Evolutionary conservation across 2,797 vertebrate genomes (phyloP).

Genomic region (Pipistrellus nathusii): DNA sequence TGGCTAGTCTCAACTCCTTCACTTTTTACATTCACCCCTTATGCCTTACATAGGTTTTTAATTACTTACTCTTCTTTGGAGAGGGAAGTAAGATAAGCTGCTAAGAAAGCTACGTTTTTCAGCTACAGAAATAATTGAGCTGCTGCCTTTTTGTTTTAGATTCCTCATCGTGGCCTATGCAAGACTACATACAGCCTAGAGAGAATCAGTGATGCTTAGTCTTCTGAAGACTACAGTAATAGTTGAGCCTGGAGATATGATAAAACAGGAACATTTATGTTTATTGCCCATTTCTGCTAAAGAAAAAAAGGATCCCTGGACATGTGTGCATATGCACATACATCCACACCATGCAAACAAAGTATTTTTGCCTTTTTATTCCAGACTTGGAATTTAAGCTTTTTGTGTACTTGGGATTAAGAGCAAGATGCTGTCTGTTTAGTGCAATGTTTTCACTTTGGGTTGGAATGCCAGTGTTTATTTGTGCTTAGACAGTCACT

Average conservation of each 20-base stretch:
- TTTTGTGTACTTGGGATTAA: conserved; percentile 2
- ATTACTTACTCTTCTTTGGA: conserved; percentile 41
- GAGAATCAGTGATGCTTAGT: not conserved
- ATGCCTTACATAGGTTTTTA: conserved; percentile 57
- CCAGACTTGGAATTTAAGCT: conserved; percentile 42
- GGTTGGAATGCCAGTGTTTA: not conserved
- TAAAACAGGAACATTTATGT: conserved; percentile 12
- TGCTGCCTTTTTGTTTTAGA: not conserved
- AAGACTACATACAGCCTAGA: not conserved
- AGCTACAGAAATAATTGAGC: conserved; percentile 30
- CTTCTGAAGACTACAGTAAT: conserved; percentile 31
- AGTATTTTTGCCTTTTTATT: conserved; percentile 34
- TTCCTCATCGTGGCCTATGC: not conserved
- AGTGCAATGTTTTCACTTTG: not conserved
- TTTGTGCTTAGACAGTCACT: not conserved
- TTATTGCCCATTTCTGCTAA: not conserved
- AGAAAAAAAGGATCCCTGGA: not conserved
- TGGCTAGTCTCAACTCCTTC: conserved; percentile 60
- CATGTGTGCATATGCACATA: not conserved
- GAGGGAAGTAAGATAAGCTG: conserved; percentile 58
- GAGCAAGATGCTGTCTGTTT: not conserved
- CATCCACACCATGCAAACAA: not conserved
- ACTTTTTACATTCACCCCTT: conserved; percentile 58
- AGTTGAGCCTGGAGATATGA: conserved; percentile 49
- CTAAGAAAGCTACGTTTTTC: conserved; percentile 50